A percentile compares a stretch with the other conserved stretches of the same genome.
Conservation (phyloP, 2,797 vertebrate species). For the Netta rufina region DNA sequence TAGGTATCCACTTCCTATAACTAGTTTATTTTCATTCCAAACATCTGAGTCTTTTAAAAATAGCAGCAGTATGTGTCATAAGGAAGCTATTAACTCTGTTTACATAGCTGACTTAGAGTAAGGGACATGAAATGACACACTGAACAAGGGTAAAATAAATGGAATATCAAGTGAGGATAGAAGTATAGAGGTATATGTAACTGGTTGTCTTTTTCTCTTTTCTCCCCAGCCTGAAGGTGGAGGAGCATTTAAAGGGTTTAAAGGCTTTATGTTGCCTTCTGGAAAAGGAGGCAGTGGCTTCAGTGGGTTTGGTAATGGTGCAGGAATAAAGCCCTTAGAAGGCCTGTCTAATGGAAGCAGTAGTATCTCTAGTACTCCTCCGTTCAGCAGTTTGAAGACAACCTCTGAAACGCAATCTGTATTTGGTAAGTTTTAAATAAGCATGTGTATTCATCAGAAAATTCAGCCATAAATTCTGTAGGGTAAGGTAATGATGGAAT, state of each 20-base stretch:
- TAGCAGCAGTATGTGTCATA: not conserved
- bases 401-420: slow-evolving; percentile 38
- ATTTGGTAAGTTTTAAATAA: slow-evolving; percentile 75
- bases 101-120: not conserved
- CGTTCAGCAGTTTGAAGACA: slow-evolving; percentile 55
- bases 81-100: slow-evolving; percentile 23
- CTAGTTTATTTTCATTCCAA: slow-evolving; percentile 26
- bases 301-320: slow-evolving; percentile 74
- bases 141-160: not conserved
- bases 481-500: not conserved
- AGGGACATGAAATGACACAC: not conserved
- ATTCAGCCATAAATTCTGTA: not conserved
- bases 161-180: not conserved
- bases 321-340: slow-evolving; percentile 72
- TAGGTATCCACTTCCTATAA: not conserved
- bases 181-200: not conserved
- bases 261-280: slow-evolving; percentile 76
- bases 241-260: slow-evolving; percentile 84
- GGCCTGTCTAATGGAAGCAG: slow-evolving; percentile 79
- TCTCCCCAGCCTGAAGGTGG: slow-evolving; percentile 73
- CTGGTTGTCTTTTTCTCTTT: not conserved
- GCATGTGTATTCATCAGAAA: not conserved
- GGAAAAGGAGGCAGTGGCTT: slow-evolving; percentile 72
- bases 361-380: not conserved
- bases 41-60: slow-evolving; percentile 11